Percentiles rank a stretch among this genome's conserved stretches.
Conservation (phyloP, 2,113 vertebrate species). For the Mormoops blainvillei region DNA sequence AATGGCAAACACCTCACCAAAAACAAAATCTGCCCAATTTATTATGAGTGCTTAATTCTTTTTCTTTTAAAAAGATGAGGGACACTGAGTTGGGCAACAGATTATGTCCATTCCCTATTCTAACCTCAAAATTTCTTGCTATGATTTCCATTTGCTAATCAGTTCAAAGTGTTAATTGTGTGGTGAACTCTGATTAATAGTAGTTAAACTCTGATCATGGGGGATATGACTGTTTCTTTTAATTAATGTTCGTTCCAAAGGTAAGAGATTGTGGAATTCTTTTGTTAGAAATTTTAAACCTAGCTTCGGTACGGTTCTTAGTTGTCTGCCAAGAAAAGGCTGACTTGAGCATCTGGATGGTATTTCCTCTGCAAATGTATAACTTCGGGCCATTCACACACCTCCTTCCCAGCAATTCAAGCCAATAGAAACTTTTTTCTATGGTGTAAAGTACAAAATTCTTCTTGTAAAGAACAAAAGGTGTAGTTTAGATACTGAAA, state of each 20-base stretch:
- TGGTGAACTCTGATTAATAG: conserved; percentile 67
- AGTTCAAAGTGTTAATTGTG: conserved; percentile 76
- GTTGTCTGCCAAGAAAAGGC: conserved; percentile 78
- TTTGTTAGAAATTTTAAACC: conserved; percentile 55
- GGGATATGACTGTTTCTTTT: conserved; percentile 41
- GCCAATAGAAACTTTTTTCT: conserved; percentile 74
- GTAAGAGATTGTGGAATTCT: conserved; percentile 59
- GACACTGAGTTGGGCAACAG: not conserved
- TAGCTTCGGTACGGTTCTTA: conserved; percentile 43
- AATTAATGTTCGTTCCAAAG: conserved; percentile 63
- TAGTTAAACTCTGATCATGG: conserved; percentile 51
- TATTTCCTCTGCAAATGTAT: conserved; percentile 81
- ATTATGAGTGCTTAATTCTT: conserved; percentile 62
- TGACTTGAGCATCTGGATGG: conserved; percentile 84
- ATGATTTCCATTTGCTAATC: conserved; percentile 55
- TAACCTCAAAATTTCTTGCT: conserved; percentile 56
- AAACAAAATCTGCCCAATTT: conserved; percentile 82
- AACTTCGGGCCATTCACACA: conserved; percentile 78
- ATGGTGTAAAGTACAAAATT: conserved; percentile 64
- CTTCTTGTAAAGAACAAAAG: conserved; percentile 65
- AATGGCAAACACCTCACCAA: conserved; percentile 81
- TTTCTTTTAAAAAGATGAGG: not conserved
- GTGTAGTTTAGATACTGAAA: conserved; percentile 68
- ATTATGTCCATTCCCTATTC: conserved; percentile 33
- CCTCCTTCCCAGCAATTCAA: conserved; percentile 78